Evolutionary conservation across 1,140 invertebrate species (phyloP).

Genomic region (Helicoverpa armigera): DNA sequence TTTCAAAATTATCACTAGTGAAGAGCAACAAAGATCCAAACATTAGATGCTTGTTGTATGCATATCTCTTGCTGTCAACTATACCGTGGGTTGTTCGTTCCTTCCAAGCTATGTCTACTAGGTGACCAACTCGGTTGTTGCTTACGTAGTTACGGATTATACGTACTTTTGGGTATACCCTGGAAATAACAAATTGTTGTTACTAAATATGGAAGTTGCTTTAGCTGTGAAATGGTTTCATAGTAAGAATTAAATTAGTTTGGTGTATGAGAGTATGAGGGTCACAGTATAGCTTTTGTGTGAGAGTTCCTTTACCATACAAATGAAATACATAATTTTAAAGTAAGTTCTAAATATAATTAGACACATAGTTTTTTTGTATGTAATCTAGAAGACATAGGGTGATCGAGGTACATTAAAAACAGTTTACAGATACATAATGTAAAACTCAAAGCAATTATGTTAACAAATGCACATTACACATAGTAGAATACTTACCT

Average conservation of each 20-base stretch:
- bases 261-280: too few species aligned
- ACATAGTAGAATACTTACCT: conserved; percentile 60
- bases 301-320: not conserved
- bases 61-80: conserved; percentile 65
- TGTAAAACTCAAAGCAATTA: too few species aligned
- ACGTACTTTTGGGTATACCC: conserved; percentile 76
- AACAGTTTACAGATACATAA: too few species aligned
- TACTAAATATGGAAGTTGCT: not conserved
- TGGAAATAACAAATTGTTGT: conserved; percentile 55
- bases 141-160: conserved; percentile 69
- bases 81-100: conserved; percentile 57
- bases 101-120: conserved; percentile 73
- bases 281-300: not conserved
- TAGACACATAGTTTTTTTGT: too few species aligned
- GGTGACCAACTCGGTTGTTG: conserved; percentile 74
- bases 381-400: too few species aligned
- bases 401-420: too few species aligned
- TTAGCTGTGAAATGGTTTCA: not conserved
- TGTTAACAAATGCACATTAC: too few species aligned
- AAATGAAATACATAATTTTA: too few species aligned
- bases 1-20: conserved; percentile 89
- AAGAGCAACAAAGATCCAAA: conserved; percentile 91
- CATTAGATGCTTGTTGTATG: conserved; percentile 87
- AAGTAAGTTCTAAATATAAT: not conserved
- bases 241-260: too few species aligned